Percentiles rank a stretch among this genome's conserved stretches.
Conservation (phyloP, 1,140 invertebrate species). For the Globodera rostochiensis region DNA sequence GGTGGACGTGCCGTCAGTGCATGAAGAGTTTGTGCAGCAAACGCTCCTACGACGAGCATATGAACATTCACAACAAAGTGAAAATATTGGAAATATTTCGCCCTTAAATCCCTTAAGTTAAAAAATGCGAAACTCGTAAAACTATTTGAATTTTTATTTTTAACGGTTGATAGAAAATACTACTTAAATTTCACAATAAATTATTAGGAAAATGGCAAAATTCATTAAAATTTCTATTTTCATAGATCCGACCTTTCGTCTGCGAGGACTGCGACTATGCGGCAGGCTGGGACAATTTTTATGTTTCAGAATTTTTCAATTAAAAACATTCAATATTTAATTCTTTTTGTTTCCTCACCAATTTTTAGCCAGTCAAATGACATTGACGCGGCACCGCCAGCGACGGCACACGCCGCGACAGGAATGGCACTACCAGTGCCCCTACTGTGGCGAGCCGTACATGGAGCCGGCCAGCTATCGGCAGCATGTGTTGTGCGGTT, state of each 20-base stretch:
- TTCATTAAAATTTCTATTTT: not conserved
- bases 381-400: conserved; percentile 58
- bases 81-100: conserved; percentile 48
- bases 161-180: no score
- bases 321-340: not conserved
- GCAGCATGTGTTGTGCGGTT: conserved; percentile 57
- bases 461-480: conserved; percentile 66
- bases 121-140: no score
- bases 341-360: conserved; percentile 12
- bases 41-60: conserved; percentile 60
- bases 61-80: conserved; percentile 50
- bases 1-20: conserved; percentile 43
- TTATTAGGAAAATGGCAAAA: no score
- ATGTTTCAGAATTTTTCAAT: not conserved
- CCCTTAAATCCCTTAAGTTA: no score
- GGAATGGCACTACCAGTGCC: conserved; percentile 61
- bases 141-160: no score
- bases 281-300: conserved; percentile 46
- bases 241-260: conserved; percentile 52
- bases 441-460: conserved; percentile 58
- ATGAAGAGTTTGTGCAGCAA: conserved; percentile 61
- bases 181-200: no score
- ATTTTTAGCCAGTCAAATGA: conserved; percentile 65
- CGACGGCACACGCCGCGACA: conserved; percentile 50
- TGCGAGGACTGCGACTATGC: conserved; percentile 63